Base-by-base conservation (phyloP, 1,140 invertebrate genomes). In the Leptinotarsa lineolata region DNA sequence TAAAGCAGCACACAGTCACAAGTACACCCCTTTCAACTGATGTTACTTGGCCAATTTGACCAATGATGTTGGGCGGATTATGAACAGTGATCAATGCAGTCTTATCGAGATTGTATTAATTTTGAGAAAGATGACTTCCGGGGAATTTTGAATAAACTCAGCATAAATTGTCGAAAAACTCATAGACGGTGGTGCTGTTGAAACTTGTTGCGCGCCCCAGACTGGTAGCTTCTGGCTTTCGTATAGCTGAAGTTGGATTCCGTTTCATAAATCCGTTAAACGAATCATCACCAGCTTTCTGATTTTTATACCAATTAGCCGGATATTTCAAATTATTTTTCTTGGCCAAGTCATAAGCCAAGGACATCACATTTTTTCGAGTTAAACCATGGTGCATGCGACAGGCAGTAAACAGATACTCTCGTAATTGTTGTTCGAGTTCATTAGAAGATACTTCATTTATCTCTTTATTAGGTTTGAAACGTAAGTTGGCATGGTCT, bases 11-110 rank as follows among this genome's bases (percentile, higher is more conserved):
- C 12, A 81, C 65, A 15, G 83, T 85, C 16, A 83, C 77, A 46
- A 77, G 61, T 13, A 59, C 24, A 21, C 84, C 81, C 65, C 79
- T 74, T 80, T 84, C 84, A 15, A 39, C 78, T 6, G 76, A 81
- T n/a, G 82, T 83, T 3, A 81, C 64, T 30, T 72, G 66, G 11
- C 83, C 84, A 12, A 85, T 74, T 71, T 84, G 81, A 45, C 68
- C 72, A 21, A 77, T 30, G 45, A 78, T 63, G 70, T 76, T 78
- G 58, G 72, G 71, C 21, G 74, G 72, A 46, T 72, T 74, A 61
- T 78, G 70, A 45, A 76, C 74, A 24, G 4, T 24, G 24, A 6
- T 24, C 24, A 24, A 6, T 71, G 15, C 70, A 63, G 20, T 70
- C 78, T 76, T 68, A 6, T 18, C 72, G 67, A 63, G 18, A 74